These are phyloP conservation scores for Catalaphyllia jardinei DNA, from an alignment of 64 coral and sea anemone species.

Conservation along the genomic window DNA sequence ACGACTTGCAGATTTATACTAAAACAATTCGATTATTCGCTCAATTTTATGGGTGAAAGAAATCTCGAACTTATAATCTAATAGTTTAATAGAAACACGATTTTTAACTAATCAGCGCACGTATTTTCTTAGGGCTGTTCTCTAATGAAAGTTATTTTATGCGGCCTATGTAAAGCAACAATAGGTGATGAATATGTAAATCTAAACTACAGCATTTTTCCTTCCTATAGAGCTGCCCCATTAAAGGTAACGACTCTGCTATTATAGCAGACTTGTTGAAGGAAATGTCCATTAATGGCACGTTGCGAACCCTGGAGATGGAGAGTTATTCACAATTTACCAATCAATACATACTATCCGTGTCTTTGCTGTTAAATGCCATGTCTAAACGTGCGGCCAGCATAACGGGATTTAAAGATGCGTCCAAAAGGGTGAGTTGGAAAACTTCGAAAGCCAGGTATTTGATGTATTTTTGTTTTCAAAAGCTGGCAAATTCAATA, in stretches of 20 bases:
- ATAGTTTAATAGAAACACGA: too few relatives aligned
- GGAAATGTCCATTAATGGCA: conserved; percentile 43
- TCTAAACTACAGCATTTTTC: not conserved
- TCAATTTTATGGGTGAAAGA: too few relatives aligned
- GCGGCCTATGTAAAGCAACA: too few relatives aligned
- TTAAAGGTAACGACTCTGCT: not conserved
- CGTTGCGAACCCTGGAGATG: conserved; percentile 57
- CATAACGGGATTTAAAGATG: not conserved
- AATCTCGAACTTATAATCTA: too few relatives aligned
- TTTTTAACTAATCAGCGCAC: too few relatives aligned
- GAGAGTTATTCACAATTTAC: conserved; percentile 48
- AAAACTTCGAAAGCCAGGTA: not conserved
- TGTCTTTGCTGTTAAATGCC: conserved; percentile 8
- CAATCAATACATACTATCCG: conserved; percentile 17
- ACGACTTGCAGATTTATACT: too few relatives aligned
- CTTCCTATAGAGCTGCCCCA: not conserved
- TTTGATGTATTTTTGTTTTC: too few relatives aligned
- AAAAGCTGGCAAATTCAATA: too few relatives aligned
- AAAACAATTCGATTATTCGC: too few relatives aligned
- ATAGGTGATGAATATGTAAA: too few relatives aligned
- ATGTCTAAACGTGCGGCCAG: not conserved
- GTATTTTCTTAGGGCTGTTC: too few relatives aligned
- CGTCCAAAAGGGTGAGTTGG: not conserved
- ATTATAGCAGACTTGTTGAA: conserved; percentile 2
- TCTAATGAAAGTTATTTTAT: too few relatives aligned